Evolutionary conservation across 1,140 invertebrate genomes (phyloP).

Genomic region (Eupeodes corollae): DNA sequence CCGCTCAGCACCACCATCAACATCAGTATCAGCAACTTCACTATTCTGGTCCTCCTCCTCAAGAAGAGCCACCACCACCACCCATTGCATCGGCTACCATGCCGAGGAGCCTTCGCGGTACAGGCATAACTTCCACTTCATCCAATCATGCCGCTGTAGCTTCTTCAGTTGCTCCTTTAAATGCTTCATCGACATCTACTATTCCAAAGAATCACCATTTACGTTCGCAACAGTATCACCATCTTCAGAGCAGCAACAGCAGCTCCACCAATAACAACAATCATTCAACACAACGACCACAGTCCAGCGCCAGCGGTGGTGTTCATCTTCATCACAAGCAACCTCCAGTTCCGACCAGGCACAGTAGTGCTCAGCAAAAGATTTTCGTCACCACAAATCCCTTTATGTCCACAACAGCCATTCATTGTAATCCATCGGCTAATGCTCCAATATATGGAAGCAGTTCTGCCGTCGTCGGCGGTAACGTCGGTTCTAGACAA

Average conservation of each 20-base stretch:
- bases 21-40: constrained; percentile 12
- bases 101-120: constrained; percentile 19
- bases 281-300: constrained; percentile 19
- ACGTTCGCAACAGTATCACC: constrained; percentile 14
- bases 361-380: constrained; percentile 36
- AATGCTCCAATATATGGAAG: background rate
- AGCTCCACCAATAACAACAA: constrained; percentile 25
- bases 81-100: constrained; percentile 29
- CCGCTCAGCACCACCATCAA: constrained; percentile 12
- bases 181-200: constrained; percentile 19
- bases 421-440: constrained; percentile 24
- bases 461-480: constrained; percentile 16
- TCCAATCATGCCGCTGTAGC: constrained; percentile 9
- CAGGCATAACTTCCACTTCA: background rate
- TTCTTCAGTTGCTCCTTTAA: constrained; percentile 14
- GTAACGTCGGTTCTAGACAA: constrained; percentile 5
- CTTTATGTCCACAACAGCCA: constrained; percentile 34
- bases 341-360: constrained; percentile 30
- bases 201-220: constrained; percentile 29
- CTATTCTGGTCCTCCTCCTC: constrained; percentile 29
- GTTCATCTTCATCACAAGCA: constrained; percentile 9
- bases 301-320: too few species aligned
- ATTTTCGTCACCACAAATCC: constrained; percentile 38
- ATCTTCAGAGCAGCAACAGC: constrained; percentile 8
- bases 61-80: constrained; percentile 34